phyloP scores from a whole-genome alignment of 2,888 invertebrate genomes.

The Campoplex capitator region DNA sequence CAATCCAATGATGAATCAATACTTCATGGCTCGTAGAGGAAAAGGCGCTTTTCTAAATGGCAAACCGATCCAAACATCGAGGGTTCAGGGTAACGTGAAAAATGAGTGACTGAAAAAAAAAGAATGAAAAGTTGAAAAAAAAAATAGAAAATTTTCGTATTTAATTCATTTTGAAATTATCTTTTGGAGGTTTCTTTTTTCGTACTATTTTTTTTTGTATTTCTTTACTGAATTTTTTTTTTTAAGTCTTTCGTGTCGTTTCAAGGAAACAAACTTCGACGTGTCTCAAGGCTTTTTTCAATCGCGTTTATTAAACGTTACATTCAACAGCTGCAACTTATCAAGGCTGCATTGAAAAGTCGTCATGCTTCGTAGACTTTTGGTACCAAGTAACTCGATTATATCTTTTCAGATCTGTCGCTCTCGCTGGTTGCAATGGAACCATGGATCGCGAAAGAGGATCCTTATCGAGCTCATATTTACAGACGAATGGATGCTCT shows the following conservation, averaged over 20 bases:
- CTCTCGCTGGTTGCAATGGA: slow-evolving; percentile 80
- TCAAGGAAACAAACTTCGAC: background rate
- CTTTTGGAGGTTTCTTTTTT: background rate
- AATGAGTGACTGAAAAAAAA: background rate
- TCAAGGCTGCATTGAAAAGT: slow-evolving; percentile 17
- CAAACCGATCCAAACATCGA: slow-evolving; percentile 86
- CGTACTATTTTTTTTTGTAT: no score
- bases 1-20: slow-evolving; percentile 90
- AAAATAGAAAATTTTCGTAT: background rate
- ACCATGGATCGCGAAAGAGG: slow-evolving; percentile 80
- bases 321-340: slow-evolving; percentile 7
- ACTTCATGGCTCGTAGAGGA: slow-evolving; percentile 90
- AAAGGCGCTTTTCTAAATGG: slow-evolving; percentile 92
- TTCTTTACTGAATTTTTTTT: background rate
- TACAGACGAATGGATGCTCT: slow-evolving; percentile 79
- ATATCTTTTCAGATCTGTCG: slow-evolving; percentile 82
- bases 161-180: no score
- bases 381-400: background rate
- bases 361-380: slow-evolving; percentile 11
- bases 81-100: slow-evolving; percentile 84
- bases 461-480: slow-evolving; percentile 73
- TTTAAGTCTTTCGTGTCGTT: background rate
- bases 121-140: background rate
- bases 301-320: slow-evolving; percentile 1
- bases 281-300: background rate